phyloP scores from a whole-genome alignment of 1,140 invertebrate genomes.

The Babylonia areolata region DNA sequence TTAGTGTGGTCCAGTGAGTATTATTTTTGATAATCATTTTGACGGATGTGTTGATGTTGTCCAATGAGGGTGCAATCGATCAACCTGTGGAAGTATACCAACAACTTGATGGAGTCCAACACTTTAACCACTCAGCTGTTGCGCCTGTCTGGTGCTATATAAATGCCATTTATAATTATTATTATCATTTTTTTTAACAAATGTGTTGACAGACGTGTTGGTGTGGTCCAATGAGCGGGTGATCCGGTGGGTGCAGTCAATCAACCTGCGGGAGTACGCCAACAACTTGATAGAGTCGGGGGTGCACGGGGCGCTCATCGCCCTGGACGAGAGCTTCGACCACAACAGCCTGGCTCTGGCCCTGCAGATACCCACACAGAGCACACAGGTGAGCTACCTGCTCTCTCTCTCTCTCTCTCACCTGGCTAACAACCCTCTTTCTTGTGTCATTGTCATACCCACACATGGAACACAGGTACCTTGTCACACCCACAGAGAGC shows the following conservation, averaged over 20 bases:
- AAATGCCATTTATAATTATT: too few relatives aligned
- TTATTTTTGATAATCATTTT: too few relatives aligned
- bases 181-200: too few relatives aligned
- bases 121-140: too few relatives aligned
- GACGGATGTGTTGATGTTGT: slow-evolving; percentile 97
- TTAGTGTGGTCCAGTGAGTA: too few relatives aligned
- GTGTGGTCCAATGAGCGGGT: slow-evolving; percentile 99
- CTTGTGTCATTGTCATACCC: too few relatives aligned
- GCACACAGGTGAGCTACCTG: slow-evolving; percentile 85
- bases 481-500: too few relatives aligned
- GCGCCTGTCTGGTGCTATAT: too few relatives aligned
- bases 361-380: slow-evolving; percentile 98
- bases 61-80: slow-evolving; percentile 96
- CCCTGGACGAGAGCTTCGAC: slow-evolving; percentile 98
- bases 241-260: slow-evolving; percentile 94
- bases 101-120: slow-evolving; percentile 93
- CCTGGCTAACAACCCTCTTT: too few relatives aligned
- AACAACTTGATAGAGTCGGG: slow-evolving; percentile 97
- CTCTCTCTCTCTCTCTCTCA: too few relatives aligned
- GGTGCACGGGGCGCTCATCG: slow-evolving; percentile 97
- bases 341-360: slow-evolving; percentile 95
- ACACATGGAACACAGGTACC: too few relatives aligned
- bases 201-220: slow-evolving; percentile 93
- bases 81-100: slow-evolving; percentile 97
- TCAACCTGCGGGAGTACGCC: slow-evolving; percentile 98